A percentile compares a stretch with the other conserved stretches of the same genome.
Conservation (phyloP, 1,140 invertebrate species). For the Drosophila nasuta region DNA sequence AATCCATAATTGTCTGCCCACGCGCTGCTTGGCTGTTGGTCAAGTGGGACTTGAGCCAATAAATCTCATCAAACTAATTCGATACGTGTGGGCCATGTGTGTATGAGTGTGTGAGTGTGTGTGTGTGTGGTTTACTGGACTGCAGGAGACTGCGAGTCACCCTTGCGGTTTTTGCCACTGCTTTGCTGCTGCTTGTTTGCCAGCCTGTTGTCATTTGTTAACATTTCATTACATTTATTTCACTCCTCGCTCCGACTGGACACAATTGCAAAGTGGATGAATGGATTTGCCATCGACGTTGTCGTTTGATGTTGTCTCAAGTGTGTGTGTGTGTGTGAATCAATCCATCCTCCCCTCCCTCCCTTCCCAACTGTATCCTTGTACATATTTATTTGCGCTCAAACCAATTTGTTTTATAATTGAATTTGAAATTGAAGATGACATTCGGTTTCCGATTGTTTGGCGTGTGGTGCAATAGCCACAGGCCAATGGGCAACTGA, state of each 20-base stretch:
- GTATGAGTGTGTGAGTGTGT: background rate
- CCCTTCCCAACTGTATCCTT: background rate
- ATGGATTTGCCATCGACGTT: slow-evolving; percentile 60
- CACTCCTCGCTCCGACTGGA: slow-evolving; percentile 58
- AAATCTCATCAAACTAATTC: slow-evolving; percentile 84
- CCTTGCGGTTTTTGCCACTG: slow-evolving; percentile 70
- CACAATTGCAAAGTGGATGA: slow-evolving; percentile 81
- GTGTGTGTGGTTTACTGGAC: slow-evolving; percentile 33
- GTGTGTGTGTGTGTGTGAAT: slow-evolving; percentile 21
- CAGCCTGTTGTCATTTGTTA: slow-evolving; percentile 83
- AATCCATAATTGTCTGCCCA: slow-evolving; percentile 82
- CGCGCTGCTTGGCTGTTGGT: slow-evolving; percentile 53
- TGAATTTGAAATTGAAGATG: slow-evolving; percentile 85
- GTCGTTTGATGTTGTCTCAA: slow-evolving; percentile 69
- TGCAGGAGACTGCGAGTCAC: slow-evolving; percentile 43
- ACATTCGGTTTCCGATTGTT: slow-evolving; percentile 82
- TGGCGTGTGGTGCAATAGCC: slow-evolving; percentile 74
- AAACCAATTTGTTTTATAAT: slow-evolving; percentile 84
- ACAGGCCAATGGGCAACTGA: slow-evolving; percentile 56
- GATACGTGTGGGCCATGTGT: slow-evolving; percentile 55
- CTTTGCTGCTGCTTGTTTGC: slow-evolving; percentile 66
- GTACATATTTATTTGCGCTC: slow-evolving; percentile 72
- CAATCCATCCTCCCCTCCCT: background rate
- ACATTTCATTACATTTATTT: slow-evolving; percentile 84
- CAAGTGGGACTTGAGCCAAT: slow-evolving; percentile 83